phyloP scores from a whole-genome alignment of 2,888 invertebrate species.

The Laothoe populi region DNA sequence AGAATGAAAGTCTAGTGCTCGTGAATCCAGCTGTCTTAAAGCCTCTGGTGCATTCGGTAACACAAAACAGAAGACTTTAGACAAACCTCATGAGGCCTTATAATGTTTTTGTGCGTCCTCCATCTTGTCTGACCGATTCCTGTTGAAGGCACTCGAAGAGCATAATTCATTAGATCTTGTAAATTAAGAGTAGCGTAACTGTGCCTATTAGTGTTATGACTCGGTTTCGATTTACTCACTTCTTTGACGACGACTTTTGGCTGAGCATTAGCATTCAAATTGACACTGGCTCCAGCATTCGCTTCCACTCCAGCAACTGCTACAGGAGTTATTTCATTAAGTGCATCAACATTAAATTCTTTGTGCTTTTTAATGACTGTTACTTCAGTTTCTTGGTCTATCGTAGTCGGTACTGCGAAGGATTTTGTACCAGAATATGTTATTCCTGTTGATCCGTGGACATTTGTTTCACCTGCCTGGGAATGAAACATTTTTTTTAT shows the following conservation, averaged over 20 bases:
- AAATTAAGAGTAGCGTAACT: slow-evolving; percentile 43
- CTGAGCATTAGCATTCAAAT: slow-evolving; percentile 46
- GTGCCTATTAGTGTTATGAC: slow-evolving; percentile 28
- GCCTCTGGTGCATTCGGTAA: slow-evolving; percentile 52
- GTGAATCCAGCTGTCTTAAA: slow-evolving; percentile 48
- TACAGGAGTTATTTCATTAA: slow-evolving; percentile 60
- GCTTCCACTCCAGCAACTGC: slow-evolving; percentile 39
- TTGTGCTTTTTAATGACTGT: slow-evolving; percentile 49
- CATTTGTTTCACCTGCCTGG: slow-evolving; percentile 26
- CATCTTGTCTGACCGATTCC: slow-evolving; percentile 45
- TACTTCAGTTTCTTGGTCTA: slow-evolving; percentile 50
- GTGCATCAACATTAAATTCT: slow-evolving; percentile 55
- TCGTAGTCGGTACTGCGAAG: slow-evolving; percentile 46
- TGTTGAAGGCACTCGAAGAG: slow-evolving; percentile 51
- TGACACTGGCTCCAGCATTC: slow-evolving; percentile 44
- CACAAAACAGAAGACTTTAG: slow-evolving; percentile 28
- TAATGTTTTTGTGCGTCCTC: slow-evolving; percentile 41
- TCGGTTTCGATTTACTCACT: slow-evolving; percentile 63
- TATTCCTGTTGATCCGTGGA: slow-evolving; percentile 56
- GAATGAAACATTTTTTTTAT: not conserved
- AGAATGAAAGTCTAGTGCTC: slow-evolving; percentile 29
- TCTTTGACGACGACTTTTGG: slow-evolving; percentile 63
- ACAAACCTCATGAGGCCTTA: slow-evolving; percentile 61
- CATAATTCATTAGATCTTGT: slow-evolving; percentile 51
- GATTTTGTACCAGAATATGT: slow-evolving; percentile 58